Conservation (phyloP, 2,888 invertebrate species). For the Callimorpha dominula region DNA sequence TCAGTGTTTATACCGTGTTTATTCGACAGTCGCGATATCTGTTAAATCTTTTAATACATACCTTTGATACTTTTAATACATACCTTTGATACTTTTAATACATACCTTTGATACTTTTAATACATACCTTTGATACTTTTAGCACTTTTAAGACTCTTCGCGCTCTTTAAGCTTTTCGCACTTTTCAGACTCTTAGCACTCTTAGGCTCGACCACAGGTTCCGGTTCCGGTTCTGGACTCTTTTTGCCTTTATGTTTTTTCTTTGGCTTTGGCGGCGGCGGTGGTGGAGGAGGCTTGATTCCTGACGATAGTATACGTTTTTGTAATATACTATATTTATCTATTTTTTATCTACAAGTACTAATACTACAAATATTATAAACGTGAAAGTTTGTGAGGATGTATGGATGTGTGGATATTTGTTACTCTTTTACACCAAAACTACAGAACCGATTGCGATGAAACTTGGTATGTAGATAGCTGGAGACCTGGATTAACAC, state of each 20-base stretch:
- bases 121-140: slow-evolving; percentile 18
- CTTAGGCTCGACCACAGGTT: slow-evolving; percentile 26
- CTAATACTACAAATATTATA: no score
- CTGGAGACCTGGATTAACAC: no score
- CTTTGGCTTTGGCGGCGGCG: slow-evolving; percentile 63
- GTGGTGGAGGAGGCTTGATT: slow-evolving; percentile 76
- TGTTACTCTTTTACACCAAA: no score
- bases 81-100: slow-evolving; percentile 17
- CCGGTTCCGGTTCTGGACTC: slow-evolving; percentile 25
- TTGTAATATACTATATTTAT: background rate
- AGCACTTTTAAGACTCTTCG: slow-evolving; percentile 21
- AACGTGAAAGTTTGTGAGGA: no score
- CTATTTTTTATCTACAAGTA: no score
- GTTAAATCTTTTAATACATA: background rate
- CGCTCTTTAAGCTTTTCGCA: slow-evolving; percentile 23
- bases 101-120: slow-evolving; percentile 17
- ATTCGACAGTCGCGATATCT: background rate
- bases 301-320: slow-evolving; percentile 52
- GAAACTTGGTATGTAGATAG: no score
- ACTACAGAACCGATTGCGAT: no score
- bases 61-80: slow-evolving; percentile 16
- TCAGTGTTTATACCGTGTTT: no score
- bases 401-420: no score
- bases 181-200: slow-evolving; percentile 55
- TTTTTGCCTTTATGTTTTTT: slow-evolving; percentile 20